phyloP scores from a whole-genome alignment of 2,797 vertebrate species.

The Pseudotriccus pelzelni region DNA sequence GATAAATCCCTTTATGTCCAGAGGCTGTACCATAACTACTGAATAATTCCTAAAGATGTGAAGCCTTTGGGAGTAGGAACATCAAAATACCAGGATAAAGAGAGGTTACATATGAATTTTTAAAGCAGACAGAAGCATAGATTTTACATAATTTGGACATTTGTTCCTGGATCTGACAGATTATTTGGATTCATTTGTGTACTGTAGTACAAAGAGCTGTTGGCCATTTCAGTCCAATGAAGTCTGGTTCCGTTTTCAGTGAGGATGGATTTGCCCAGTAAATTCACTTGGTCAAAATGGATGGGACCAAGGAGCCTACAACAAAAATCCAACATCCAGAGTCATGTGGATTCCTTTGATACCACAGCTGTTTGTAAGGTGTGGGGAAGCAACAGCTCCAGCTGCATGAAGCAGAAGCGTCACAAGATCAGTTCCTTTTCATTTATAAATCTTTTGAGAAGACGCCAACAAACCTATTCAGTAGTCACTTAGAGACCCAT shows the following conservation, averaged over 20 bases:
- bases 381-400: neutral
- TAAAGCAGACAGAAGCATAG: neutral
- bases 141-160: neutral
- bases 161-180: neutral
- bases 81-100: neutral
- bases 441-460: neutral
- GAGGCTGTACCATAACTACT: neutral
- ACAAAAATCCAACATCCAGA: neutral
- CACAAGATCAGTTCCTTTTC: neutral
- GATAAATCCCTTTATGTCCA: neutral
- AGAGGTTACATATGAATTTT: neutral
- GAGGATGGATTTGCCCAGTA: neutral
- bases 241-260: neutral
- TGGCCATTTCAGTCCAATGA: neutral
- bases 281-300: neutral
- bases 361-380: fast-evolving
- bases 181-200: neutral
- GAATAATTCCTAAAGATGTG: neutral
- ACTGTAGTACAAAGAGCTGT: neutral
- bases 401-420: neutral
- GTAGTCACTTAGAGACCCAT: neutral
- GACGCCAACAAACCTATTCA: neutral
- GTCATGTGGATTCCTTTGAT: neutral
- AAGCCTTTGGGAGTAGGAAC: neutral
- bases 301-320: neutral